Evolutionary conservation across 2,888 invertebrate genomes (phyloP).

Genomic region (Ptilodon capucinus): DNA sequence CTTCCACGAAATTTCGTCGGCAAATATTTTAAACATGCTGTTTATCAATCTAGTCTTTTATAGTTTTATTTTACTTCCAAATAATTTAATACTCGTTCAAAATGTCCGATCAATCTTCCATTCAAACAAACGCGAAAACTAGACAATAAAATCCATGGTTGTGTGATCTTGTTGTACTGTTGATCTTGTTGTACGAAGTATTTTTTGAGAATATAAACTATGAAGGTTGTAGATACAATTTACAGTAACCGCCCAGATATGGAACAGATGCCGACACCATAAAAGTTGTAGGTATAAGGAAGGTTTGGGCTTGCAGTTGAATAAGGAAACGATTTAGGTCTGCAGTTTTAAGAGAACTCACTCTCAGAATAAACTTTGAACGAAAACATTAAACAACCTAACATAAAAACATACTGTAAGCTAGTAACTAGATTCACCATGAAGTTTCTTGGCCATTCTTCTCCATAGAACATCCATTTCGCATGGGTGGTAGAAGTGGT

Average conservation of each 20-base stretch:
- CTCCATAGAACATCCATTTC: too few species aligned
- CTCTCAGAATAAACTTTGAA: too few species aligned
- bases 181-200: constrained; percentile 29
- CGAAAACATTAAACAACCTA: too few species aligned
- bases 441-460: too few species aligned
- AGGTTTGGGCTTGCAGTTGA: too few species aligned
- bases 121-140: background rate
- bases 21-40: background rate
- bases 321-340: constrained; percentile 12
- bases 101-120: background rate
- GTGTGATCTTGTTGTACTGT: constrained; percentile 13
- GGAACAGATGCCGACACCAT: constrained; percentile 19
- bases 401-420: too few species aligned
- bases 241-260: constrained; percentile 24
- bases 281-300: too few species aligned
- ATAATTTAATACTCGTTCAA: background rate
- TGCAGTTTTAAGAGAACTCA: too few species aligned
- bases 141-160: constrained; percentile 19
- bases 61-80: background rate
- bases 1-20: background rate
- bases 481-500: too few species aligned
- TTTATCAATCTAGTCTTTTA: background rate
- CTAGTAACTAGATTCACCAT: too few species aligned
- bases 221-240: constrained; percentile 47
- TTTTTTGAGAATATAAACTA: constrained; percentile 34